phyloP scores from a whole-genome alignment of 2,113 vertebrate genomes.

The Piliocolobus tephrosceles region DNA sequence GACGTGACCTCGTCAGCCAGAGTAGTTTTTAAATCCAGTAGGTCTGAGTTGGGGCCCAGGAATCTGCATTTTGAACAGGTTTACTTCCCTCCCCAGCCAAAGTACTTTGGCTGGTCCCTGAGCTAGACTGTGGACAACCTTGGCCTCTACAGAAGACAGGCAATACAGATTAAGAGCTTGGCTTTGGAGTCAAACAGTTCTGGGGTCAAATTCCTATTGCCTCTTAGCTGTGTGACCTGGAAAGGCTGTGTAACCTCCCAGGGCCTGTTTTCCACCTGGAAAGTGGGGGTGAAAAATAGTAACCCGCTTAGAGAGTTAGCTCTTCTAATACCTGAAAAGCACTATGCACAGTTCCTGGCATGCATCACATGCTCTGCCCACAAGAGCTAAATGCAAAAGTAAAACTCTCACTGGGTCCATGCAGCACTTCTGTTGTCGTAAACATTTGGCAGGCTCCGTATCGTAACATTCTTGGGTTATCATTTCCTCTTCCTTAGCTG shows the following conservation, averaged over 20 bases:
- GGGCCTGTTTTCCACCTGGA: background rate
- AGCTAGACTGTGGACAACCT: background rate
- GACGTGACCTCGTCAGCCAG: background rate
- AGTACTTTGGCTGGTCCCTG: background rate
- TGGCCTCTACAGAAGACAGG: background rate
- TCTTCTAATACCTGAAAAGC: background rate
- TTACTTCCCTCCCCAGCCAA: background rate
- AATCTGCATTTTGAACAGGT: background rate
- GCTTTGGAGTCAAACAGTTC: background rate
- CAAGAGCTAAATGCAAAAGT: background rate
- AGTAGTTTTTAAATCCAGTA: background rate
- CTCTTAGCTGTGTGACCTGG: background rate
- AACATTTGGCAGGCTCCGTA: background rate
- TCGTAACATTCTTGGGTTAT: background rate
- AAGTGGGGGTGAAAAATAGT: too few species aligned
- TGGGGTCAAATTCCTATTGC: background rate
- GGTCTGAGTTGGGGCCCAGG: background rate
- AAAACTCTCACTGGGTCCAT: background rate
- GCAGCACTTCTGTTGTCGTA: background rate
- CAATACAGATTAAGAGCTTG: background rate
- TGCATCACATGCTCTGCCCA: background rate
- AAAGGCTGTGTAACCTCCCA: background rate
- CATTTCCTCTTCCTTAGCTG: background rate
- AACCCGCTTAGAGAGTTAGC: background rate
- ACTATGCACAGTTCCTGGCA: background rate